These are phyloP conservation scores for Nyctibius bracteatus DNA, from an alignment of 2,113 vertebrate species.

Conservation along the genomic window DNA sequence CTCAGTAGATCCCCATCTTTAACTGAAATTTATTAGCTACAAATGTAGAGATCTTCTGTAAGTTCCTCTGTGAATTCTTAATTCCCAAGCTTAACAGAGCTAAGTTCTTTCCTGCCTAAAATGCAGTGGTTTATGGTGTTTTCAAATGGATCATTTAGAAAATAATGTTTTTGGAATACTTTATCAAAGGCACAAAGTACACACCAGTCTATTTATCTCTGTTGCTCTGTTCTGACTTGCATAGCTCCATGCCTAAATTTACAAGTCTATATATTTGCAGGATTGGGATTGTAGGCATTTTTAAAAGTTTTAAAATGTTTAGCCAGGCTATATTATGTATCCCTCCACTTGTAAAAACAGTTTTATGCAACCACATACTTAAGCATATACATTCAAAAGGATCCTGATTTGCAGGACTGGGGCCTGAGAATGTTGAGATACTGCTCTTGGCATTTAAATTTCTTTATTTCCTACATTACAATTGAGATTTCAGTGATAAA, in stretches of 20 bases:
- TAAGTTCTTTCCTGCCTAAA: neutral
- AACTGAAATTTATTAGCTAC: neutral
- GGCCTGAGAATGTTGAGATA: neutral
- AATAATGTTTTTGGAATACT: neutral
- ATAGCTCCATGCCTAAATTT: neutral
- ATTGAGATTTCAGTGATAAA: neutral
- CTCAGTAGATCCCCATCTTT: neutral
- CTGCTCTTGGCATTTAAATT: neutral
- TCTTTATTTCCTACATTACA: neutral
- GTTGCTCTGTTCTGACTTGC: neutral
- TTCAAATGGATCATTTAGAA: neutral
- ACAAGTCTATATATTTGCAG: neutral
- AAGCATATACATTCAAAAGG: neutral
- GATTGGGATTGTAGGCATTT: neutral
- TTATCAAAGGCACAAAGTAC: neutral
- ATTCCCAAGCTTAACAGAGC: neutral
- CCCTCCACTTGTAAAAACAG: neutral
- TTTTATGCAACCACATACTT: neutral
- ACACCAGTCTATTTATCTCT: neutral
- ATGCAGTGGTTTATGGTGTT: neutral
- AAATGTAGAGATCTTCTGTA: neutral
- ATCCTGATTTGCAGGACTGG: neutral
- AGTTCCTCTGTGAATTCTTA: neutral
- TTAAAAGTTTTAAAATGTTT: neutral
- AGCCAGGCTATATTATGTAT: neutral